Base-by-base conservation (phyloP, 1,140 invertebrate species). In the Lepidurus apus region DNA sequence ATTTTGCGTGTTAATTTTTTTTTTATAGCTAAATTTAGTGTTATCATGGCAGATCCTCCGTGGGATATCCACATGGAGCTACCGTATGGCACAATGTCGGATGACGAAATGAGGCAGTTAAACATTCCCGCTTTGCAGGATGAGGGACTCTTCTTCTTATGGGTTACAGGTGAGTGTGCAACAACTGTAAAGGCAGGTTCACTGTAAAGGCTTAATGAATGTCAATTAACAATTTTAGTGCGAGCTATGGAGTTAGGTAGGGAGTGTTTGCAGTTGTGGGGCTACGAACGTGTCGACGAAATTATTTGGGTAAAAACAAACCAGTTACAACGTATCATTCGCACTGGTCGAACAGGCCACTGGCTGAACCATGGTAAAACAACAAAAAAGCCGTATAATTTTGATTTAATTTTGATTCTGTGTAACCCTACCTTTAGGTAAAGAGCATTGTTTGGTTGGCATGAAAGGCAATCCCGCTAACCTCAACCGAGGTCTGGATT, bases 291-390 rank as follows among this genome's bases (percentile, higher is more conserved):
- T 79, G 94, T 97, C 1, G 97, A 98, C 84, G 97, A 99, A 85
- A 90, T 99, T 10, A 98, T 99, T 81, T 99, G 97, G 97, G 97
- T 99, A 4, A 99, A 99, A 87, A 98, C 97, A 0, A 99, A 99
- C 87, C 97, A 99, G 83, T 85, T 99, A 79, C 97, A 99, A 85
- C 87, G 96, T 80, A 98, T 99, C 80, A 99, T 99, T 82, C 88
- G 97, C 74, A 98, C 97, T 0, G 97, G 97, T 1, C 88, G 96
- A 78, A 98, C 96, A 0, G 97, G 96, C 0, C 97, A 99, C 87
- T 99, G 97, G 97, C 86, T 99, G 5, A 99, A 99, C 85, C 97
- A 99, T 85, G 97, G 53, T 65, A 65, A 65, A n/a, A 0, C 21
- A 34, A 34, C 34, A 34, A 34, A 34, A 34, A 34, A 34, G 34